A percentile compares a stretch with the other conserved stretches of the same genome.
These are phyloP conservation scores for Calephelis nemesis DNA, from an alignment of 1,140 invertebrate species.

Conservation along the genomic window DNA sequence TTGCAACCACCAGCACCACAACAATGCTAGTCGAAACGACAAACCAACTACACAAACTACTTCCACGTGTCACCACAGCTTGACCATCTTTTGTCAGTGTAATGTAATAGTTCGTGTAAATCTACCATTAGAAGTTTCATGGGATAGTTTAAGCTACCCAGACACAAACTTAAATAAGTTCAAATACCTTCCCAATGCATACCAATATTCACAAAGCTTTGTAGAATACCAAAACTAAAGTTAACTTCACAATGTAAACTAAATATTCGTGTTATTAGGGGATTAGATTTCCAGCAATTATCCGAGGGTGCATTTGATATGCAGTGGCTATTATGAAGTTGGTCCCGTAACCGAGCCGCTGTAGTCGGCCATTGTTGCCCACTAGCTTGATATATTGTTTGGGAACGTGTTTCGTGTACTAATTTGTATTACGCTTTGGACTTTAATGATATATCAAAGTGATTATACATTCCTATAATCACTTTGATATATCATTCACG, in stretches of 20 bases:
- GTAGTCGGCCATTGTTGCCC: conserved; percentile 3
- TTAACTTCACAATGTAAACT: conserved; percentile 22
- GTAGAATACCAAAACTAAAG: background rate
- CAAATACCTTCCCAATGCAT: background rate
- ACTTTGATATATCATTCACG: too few species aligned
- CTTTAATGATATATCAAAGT: conserved; percentile 4
- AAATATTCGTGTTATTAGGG: conserved; percentile 41
- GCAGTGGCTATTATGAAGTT: conserved; percentile 24
- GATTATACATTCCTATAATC: too few species aligned
- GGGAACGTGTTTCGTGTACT: conserved; percentile 7
- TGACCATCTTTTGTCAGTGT: too few species aligned
- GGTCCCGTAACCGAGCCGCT: conserved; percentile 14
- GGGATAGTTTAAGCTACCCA: too few species aligned
- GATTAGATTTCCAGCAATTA: conserved; percentile 32
- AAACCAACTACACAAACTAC: too few species aligned
- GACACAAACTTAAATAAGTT: too few species aligned
- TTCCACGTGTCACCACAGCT: too few species aligned
- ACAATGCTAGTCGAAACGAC: too few species aligned
- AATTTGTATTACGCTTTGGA: conserved; percentile 1
- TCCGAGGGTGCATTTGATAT: conserved; percentile 28
- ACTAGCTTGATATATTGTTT: conserved; percentile 16
- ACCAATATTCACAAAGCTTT: conserved; percentile 17
- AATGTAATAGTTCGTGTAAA: too few species aligned
- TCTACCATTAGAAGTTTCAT: too few species aligned
- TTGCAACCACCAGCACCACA: too few species aligned